These are phyloP conservation scores for Lepidurus apus DNA, from an alignment of 1,140 invertebrate genomes.

Conservation along the genomic window DNA sequence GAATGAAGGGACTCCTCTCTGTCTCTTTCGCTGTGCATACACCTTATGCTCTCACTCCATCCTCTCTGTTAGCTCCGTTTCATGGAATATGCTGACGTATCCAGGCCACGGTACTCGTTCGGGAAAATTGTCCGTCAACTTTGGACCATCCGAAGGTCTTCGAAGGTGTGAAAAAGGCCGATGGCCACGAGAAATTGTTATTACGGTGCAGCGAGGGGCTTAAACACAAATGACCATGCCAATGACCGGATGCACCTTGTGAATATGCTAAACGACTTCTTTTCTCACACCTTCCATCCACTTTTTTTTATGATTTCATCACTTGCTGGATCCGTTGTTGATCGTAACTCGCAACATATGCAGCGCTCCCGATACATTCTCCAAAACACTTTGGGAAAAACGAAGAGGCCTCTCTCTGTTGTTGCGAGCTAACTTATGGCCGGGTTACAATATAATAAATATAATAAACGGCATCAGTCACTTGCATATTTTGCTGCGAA, in stretches of 20 bases:
- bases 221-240: background rate
- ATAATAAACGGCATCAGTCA: no score
- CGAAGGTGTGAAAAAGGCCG: conserved; percentile 2
- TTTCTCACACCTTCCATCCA: conserved; percentile 2
- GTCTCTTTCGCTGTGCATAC: background rate
- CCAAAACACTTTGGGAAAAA: no score
- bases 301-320: background rate
- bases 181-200: background rate
- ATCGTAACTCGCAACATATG: background rate
- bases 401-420: no score
- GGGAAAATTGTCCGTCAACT: background rate
- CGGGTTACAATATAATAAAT: no score
- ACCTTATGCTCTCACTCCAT: no score
- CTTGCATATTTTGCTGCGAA: no score
- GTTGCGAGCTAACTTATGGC: no score
- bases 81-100: background rate
- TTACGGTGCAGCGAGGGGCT: background rate
- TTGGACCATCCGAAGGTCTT: background rate
- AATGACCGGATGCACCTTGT: background rate
- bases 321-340: background rate
- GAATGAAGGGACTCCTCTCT: background rate
- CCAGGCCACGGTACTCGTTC: background rate
- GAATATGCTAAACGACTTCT: conserved; percentile 9
- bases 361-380: no score
- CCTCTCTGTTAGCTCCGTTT: no score